Evolutionary conservation across 2,888 invertebrate species (phyloP).

Genomic region (Rosalia funebris): DNA sequence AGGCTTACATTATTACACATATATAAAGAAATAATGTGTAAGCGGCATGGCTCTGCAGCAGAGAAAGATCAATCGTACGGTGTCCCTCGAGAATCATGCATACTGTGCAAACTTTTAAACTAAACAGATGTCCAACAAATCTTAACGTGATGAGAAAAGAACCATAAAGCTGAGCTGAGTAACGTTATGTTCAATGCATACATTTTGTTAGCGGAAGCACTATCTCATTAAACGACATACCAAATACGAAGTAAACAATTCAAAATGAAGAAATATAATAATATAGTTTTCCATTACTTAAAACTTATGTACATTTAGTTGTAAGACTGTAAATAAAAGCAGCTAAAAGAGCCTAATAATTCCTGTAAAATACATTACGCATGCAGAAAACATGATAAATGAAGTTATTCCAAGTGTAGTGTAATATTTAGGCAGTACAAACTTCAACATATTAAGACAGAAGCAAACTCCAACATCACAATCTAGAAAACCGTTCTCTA

Average conservation of each 20-base stretch:
- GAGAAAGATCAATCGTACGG: slow-evolving; percentile 43
- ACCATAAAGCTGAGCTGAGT: slow-evolving; percentile 32
- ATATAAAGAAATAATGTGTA: too few relatives aligned
- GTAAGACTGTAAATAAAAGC: slow-evolving; percentile 19
- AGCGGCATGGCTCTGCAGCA: too few relatives aligned
- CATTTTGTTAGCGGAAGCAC: slow-evolving; percentile 29
- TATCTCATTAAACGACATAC: slow-evolving; percentile 8
- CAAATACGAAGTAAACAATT: slow-evolving; percentile 16
- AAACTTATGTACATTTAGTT: slow-evolving; percentile 26
- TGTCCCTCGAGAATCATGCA: slow-evolving; percentile 42
- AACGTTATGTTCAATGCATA: slow-evolving; percentile 21
- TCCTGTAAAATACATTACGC: slow-evolving; percentile 33
- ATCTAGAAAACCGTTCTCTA: slow-evolving; percentile 9
- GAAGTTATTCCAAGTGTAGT: slow-evolving; percentile 45
- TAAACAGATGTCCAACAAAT: slow-evolving; percentile 26
- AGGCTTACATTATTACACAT: too few relatives aligned
- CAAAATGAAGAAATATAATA: slow-evolving; percentile 15
- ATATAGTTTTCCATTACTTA: slow-evolving; percentile 13
- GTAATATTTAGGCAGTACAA: slow-evolving; percentile 51
- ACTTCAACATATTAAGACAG: slow-evolving; percentile 14
- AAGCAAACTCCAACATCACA: slow-evolving; percentile 13
- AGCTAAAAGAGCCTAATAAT: slow-evolving; percentile 28
- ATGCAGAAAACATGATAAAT: slow-evolving; percentile 41
- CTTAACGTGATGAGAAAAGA: slow-evolving; percentile 25
- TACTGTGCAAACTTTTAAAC: slow-evolving; percentile 33